These are phyloP conservation scores for Hemithea aestivaria DNA, from an alignment of 2,888 invertebrate genomes.

Conservation along the genomic window DNA sequence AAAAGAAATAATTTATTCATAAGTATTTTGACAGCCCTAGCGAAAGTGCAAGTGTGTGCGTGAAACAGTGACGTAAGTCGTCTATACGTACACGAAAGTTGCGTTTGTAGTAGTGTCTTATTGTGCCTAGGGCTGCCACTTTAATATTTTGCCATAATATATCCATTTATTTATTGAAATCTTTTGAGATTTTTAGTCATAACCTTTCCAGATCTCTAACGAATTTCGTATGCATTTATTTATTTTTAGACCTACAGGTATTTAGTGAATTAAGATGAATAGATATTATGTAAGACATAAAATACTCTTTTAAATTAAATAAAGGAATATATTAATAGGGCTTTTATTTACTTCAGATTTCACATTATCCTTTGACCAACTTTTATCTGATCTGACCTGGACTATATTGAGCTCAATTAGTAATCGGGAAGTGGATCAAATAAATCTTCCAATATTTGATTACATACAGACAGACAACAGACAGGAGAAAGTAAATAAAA, in stretches of 20 bases:
- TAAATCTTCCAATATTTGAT: too few species aligned
- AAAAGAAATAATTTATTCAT: background rate
- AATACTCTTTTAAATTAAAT: slow-evolving; percentile 9
- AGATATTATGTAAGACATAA: background rate
- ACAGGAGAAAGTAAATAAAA: too few species aligned
- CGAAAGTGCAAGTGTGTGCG: background rate
- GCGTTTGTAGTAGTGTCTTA: background rate
- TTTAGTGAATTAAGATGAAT: slow-evolving; percentile 1
- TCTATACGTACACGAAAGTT: background rate
- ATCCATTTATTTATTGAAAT: background rate
- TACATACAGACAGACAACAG: too few species aligned
- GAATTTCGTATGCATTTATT: slow-evolving; percentile 1
- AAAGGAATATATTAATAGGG: slow-evolving; percentile 5
- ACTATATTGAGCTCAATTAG: too few species aligned
- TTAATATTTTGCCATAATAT: slow-evolving; percentile 4
- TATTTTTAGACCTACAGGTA: slow-evolving; percentile 4
- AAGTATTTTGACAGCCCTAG: slow-evolving; percentile 6
- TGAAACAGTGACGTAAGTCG: background rate
- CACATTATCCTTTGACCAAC: too few species aligned
- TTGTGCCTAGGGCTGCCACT: slow-evolving; percentile 1
- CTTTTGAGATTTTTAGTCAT: slow-evolving; percentile 4
- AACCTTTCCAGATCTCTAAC: slow-evolving; percentile 5
- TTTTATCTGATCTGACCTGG: too few species aligned
- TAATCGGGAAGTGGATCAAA: too few species aligned
- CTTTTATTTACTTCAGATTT: too few species aligned